phyloP scores from a whole-genome alignment of 37 sponge, comb jelly and placozoan species.

The Aplysina aerophoba region DNA sequence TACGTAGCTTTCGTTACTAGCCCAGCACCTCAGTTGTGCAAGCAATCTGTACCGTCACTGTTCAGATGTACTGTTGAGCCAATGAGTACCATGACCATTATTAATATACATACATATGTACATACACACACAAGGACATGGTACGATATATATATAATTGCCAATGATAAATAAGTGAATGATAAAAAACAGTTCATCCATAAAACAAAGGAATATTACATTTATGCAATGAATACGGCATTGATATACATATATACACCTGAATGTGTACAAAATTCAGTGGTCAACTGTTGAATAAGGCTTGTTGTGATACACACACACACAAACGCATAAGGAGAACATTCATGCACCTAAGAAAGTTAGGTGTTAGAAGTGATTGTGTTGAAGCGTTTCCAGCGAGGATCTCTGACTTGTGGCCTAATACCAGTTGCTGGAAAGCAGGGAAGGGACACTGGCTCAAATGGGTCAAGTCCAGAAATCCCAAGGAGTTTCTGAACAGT shows the following conservation, averaged over 20 bases:
- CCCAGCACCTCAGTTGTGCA: no score
- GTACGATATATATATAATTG: no score
- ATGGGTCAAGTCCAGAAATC: neutral
- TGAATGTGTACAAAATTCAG: neutral
- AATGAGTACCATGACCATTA: no score
- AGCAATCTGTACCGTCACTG: no score
- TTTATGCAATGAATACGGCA: constrained; percentile 1
- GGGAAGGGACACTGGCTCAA: neutral
- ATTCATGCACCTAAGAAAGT: neutral
- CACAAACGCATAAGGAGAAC: neutral
- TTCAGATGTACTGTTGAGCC: no score
- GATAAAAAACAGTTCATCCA: neutral
- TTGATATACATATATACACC: constrained; percentile 1
- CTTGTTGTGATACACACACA: neutral
- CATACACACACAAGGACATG: no score
- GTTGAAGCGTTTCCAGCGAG: neutral
- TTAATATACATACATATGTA: no score
- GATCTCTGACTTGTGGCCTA: neutral
- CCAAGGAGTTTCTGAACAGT: neutral
- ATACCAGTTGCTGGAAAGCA: neutral
- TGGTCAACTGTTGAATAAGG: neutral
- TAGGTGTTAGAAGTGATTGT: neutral
- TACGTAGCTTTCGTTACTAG: no score
- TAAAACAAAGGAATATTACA: neutral
- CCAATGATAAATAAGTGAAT: neutral